Evolutionary conservation across 1,140 invertebrate species (phyloP).

Genomic region (Sminthurides bifidus): DNA sequence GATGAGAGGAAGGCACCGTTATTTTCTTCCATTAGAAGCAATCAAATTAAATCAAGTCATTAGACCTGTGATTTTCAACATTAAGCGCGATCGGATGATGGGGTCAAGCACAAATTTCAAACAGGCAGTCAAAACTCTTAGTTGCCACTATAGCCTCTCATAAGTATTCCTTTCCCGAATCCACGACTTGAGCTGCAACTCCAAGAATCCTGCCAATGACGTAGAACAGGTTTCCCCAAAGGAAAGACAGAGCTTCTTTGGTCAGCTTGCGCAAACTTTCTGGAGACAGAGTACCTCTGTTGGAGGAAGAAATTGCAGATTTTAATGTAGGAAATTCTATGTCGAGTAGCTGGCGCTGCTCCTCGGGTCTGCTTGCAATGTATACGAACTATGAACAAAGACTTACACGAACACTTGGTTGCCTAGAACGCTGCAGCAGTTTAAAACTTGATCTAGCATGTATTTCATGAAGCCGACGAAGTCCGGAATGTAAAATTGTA

Average conservation of each 20-base stretch:
- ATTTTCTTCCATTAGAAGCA: too few species aligned
- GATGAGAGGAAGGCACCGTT: too few species aligned
- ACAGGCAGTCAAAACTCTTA: too few species aligned
- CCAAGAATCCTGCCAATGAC: background rate
- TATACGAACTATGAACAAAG: background rate
- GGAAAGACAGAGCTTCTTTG: constrained; percentile 23
- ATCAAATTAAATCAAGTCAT: too few species aligned
- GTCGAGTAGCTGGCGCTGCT: too few species aligned
- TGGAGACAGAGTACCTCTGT: constrained; percentile 24
- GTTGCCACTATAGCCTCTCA: too few species aligned
- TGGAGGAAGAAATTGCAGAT: background rate
- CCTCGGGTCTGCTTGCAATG: too few species aligned
- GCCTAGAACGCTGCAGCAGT: constrained; percentile 8
- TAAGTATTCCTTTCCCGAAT: constrained; percentile 1
- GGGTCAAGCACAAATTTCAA: too few species aligned
- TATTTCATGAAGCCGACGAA: constrained; percentile 8
- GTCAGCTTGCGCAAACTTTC: constrained; percentile 25
- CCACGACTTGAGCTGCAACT: background rate
- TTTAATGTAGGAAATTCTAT: background rate
- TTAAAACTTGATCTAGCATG: background rate
- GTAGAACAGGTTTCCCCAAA: constrained; percentile 20
- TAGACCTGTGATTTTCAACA: too few species aligned
- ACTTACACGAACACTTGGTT: constrained; percentile 31
- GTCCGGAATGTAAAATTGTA: constrained; percentile 30
- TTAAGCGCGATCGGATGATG: too few species aligned